phyloP scores from a whole-genome alignment of 2,797 vertebrate species.

The Acipenser ruthenus region DNA sequence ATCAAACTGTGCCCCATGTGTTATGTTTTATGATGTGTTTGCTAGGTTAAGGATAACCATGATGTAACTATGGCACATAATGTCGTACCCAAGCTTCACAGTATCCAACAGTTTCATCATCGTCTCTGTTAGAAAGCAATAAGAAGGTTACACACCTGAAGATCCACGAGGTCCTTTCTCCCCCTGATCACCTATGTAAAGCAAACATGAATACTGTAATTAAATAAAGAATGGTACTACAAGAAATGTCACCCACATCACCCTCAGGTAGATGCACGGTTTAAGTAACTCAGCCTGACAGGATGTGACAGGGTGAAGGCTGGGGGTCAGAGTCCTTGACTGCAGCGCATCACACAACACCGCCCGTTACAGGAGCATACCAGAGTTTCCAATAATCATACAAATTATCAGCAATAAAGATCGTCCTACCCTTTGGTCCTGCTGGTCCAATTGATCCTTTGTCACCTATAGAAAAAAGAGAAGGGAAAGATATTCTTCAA shows the following conservation, averaged over 20 bases:
- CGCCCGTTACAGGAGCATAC: no score
- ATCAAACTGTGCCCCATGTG: no score
- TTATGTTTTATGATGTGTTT: no score
- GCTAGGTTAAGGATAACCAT: no score
- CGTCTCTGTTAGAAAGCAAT: no score
- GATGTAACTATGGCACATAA: no score
- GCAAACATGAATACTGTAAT: background rate
- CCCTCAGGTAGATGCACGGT: background rate
- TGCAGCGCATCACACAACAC: no score
- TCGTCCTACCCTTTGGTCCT: slow-evolving; percentile 74
- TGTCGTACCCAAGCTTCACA: no score
- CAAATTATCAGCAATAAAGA: background rate
- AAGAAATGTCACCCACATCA: background rate
- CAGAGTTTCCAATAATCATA: background rate
- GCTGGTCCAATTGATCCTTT: slow-evolving; percentile 66
- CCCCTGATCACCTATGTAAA: slow-evolving; percentile 73
- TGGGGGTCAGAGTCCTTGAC: no score
- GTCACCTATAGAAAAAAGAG: slow-evolving; percentile 64
- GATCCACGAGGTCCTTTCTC: slow-evolving; percentile 79
- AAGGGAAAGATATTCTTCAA: background rate
- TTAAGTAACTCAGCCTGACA: no score
- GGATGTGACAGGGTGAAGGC: no score
- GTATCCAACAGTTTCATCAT: no score
- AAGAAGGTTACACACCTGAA: slow-evolving; percentile 61
- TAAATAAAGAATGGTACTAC: background rate